Base-by-base conservation (phyloP, 2,797 vertebrate species). In the Nannoperca obscura region DNA sequence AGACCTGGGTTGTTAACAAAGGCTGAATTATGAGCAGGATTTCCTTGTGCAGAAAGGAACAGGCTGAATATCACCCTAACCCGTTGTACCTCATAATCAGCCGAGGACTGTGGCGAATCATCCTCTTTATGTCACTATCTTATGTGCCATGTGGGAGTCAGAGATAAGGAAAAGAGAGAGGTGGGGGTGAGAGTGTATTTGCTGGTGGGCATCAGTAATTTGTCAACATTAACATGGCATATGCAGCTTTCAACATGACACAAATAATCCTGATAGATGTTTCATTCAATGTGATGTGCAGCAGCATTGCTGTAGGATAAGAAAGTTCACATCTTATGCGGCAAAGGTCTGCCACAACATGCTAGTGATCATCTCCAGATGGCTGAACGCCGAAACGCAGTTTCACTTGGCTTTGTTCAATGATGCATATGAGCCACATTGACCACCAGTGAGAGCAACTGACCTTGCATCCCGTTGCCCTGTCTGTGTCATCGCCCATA, bases 371-470 rank as follows among this genome's bases (percentile, higher is more conserved):
- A 62, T 70, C 86, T 89, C 86, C 91, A 93, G 91, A 93, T 94
- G 92, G 91, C 88, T 49, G 40, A 22, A 76, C 32, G 85, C 86
- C 86, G 76, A 80, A 72, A 74, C 89, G 19, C 91, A 80, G 92
- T 92, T 84, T 86, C 89, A 89, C 71, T 88, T 91, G 80, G 88
- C 88, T 92, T 86, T 88, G 87, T 71, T 87, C 89, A 85, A 84
- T 83, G 88, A 92, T 89, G 87, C 86, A 77, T 92, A 82, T 88
- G 71, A 93, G 84, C 90, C 92, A 92, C 74, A 78, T 89, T 92
- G 89, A 91, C 92, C 91, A 90, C 88, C 82, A 86, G 76, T 74
- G 86, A 64, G 92, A 86, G 88, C 81, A 83, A 81, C 85, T 93
- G 93, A 93, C 89, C 92, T 86, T 57, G 73, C 46, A 15, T 74